Evolutionary conservation across 2,113 vertebrate species (phyloP), one percentile per base, ranked within the genome.

Genomic region (Bufo gargarizans): DNA sequence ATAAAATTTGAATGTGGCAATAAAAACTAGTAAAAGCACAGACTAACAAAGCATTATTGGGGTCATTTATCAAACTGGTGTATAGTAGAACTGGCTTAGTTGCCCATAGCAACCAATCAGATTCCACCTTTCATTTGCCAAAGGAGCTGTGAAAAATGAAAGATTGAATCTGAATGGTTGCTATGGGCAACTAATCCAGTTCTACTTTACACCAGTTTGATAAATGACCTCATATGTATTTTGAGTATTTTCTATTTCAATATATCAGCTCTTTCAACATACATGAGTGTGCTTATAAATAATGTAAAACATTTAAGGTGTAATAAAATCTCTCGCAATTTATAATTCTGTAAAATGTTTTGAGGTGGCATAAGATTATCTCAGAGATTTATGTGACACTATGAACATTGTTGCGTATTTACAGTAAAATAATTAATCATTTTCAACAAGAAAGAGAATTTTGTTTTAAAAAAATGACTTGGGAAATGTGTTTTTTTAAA

Each of bases 321-420:
- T 76, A 76, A 76, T 76, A 16, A 76, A 76, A 76, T 50, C 72
- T 76, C 47, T 4, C 3, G 72, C 72, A 76, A 76, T 76, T 50
- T 20, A 50, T 76, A 45, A 76, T 76, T 19, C 72, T 20, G 45
- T 50, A 76, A 76, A 76, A 76, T 76, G 72, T 49, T 76, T 20
- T 50, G 45, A 11, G 17, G 45, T 76, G 72, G 20, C 47, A 20
- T 50, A 76, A 76, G 72, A 76, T 50, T 50, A 76, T 76, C 72
- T 76, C 72, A 50, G 47, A 76, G 72, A 76, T 76, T 76, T 76
- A 76, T 76, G 72, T 76, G 72, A 76, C 72, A 76, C 45, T 50
- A 16, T 20, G 72, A 76, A 49, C 47, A 76, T 76, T 76, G 72
- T 76, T 76, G 5, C 45, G 1, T 16, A 50, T 76, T 76, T 76